These are phyloP conservation scores for Eublepharis macularius DNA, from an alignment of 2,113 vertebrate genomes.

Conservation along the genomic window DNA sequence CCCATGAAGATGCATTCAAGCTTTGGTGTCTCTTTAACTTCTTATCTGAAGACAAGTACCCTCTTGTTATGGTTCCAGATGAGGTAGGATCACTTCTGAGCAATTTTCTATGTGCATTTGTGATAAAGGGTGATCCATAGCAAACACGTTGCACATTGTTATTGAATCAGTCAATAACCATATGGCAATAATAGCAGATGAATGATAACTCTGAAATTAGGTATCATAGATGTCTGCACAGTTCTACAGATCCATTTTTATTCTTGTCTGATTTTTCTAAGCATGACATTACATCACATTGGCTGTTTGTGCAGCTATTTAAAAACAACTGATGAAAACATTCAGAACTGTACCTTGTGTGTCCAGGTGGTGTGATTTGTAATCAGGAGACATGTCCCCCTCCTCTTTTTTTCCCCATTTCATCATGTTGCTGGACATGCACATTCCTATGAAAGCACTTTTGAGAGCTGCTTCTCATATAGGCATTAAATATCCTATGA, in stretches of 20 bases:
- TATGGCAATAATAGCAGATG: not conserved
- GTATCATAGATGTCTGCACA: not conserved
- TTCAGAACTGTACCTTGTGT: not conserved
- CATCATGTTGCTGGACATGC: not conserved
- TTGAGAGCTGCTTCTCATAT: not conserved
- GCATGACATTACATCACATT: too few relatives aligned
- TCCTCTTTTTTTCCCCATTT: not conserved
- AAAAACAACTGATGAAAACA: not conserved
- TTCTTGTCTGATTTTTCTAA: too few relatives aligned
- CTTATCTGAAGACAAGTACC: conserved; percentile 96
- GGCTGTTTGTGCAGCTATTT: not conserved
- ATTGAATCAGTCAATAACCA: not conserved
- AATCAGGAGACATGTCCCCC: not conserved
- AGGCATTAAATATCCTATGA: too few relatives aligned
- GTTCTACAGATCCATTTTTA: not conserved
- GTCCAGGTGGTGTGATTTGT: too few relatives aligned
- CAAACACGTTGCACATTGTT: not conserved
- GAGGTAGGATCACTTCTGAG: conserved; percentile 81
- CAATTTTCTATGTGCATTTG: not conserved
- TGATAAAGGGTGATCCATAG: not conserved
- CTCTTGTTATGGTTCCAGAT: conserved; percentile 92
- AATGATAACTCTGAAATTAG: not conserved
- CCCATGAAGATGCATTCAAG: conserved; percentile 87
- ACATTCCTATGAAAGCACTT: not conserved
- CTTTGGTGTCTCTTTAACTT: conserved; percentile 99